These are phyloP conservation scores for Scytalopus superciliaris DNA, from an alignment of 2,113 vertebrate genomes.

Conservation along the genomic window DNA sequence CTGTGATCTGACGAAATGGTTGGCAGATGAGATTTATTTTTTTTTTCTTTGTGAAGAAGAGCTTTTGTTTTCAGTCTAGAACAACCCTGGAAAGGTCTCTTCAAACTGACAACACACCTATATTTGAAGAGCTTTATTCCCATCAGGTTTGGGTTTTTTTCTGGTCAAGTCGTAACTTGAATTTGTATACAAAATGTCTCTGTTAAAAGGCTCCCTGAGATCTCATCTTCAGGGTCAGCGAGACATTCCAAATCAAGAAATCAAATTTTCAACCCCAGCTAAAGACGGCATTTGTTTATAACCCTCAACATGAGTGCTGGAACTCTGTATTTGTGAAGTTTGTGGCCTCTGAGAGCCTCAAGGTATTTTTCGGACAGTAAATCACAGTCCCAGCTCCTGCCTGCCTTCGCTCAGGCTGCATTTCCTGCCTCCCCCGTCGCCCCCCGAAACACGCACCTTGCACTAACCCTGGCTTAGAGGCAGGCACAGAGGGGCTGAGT, in stretches of 20 bases:
- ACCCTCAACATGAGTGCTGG: neutral
- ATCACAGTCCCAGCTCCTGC: neutral
- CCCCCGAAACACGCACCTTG: neutral
- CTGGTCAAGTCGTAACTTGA: slow-evolving; percentile 1
- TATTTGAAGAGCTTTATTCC: neutral
- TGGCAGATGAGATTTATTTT: neutral
- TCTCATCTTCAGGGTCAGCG: neutral
- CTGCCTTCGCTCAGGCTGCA: neutral
- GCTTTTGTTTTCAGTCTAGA: slow-evolving; percentile 4
- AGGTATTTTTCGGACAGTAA: neutral
- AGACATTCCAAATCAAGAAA: neutral
- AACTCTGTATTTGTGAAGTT: neutral
- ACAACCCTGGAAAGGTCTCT: neutral
- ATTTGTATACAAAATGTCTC: neutral
- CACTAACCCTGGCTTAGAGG: neutral
- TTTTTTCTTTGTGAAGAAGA: neutral
- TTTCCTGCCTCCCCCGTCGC: neutral
- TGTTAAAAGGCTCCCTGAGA: neutral
- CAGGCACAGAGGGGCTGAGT: neutral
- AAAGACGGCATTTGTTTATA: neutral
- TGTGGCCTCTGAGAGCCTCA: neutral
- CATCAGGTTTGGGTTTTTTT: neutral
- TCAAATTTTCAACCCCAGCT: neutral
- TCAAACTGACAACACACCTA: neutral
- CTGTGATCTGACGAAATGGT: neutral